Evolutionary conservation across 2,888 invertebrate species (phyloP), one percentile per base, ranked within the genome.

Genomic region (Melolontha melolontha): DNA sequence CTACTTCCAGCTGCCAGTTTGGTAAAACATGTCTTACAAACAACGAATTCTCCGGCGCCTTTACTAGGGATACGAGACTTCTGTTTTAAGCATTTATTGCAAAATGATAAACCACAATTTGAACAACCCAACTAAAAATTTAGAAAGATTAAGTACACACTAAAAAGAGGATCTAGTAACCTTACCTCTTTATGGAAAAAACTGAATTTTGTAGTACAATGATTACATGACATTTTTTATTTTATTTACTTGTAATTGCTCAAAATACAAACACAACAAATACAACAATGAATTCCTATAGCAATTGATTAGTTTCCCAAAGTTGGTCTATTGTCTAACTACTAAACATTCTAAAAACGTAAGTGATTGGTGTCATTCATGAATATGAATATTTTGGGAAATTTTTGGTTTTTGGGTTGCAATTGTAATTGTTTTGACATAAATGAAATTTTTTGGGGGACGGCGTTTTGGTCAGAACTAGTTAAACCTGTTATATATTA

Each of bases 71-170:
- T 83, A 75, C 88, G 87, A 69, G 88, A 84, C 82, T 91, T 91
- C 75, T 92, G 87, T 74, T 89, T 89, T 54, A 95, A 84, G 81
- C 95, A 96, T 81, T 92, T 94, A 69, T 87, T 88, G 81, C 95
- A 96, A 83, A 90, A 94, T 52, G 93, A 91, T 83, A 91, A 91
- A 34, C 93, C 93, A 84, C 95, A 96, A 77, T 88, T 88, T 47
- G 93, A 91, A 80, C 95, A 96, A 16, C 92, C 94, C 84, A 89
- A 87, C 94, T 95, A 83, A 72, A 87, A 86, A 75, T 50, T 63
- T 44, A 65, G 40, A 49, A 50, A 16, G 8, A 59, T 54, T 50
- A 47, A 10, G 34, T 42, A 62, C 64, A 11, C 49, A 51, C 12
- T 42, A 50, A 14, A 44, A 29, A 2, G 29, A 7, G 47, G 6